phyloP scores from a whole-genome alignment of 2,888 invertebrate genomes.

The Sylvicola cinctus region DNA sequence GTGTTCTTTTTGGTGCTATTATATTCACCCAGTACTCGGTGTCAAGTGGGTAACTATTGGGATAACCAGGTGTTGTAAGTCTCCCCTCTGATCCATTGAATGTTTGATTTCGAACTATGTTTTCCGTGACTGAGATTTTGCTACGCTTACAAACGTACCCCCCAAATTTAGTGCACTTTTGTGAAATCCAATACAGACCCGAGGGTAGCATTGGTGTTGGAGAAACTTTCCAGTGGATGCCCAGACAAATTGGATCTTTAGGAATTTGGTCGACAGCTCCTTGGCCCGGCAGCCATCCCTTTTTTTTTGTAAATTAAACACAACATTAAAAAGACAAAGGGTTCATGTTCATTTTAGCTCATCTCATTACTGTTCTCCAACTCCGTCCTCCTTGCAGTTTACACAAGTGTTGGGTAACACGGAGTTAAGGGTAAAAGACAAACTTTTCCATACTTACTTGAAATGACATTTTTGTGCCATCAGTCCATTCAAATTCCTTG shows the following conservation, averaged over 20 bases:
- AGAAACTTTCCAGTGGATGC: conserved; percentile 44
- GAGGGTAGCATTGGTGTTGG: conserved; percentile 42
- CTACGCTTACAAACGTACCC: conserved; percentile 45
- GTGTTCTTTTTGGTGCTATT: conserved; percentile 38
- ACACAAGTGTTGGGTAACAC: background rate
- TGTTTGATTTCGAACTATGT: conserved; percentile 36
- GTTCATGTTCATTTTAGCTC: too few species aligned
- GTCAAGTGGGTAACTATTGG: conserved; percentile 48
- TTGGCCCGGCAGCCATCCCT: conserved; percentile 40
- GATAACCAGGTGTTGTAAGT: conserved; percentile 47
- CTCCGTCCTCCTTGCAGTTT: too few species aligned
- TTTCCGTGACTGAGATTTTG: conserved; percentile 22
- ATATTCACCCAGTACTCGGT: conserved; percentile 49
- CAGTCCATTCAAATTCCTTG: conserved; percentile 39
- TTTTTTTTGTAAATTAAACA: background rate
- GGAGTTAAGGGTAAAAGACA: too few species aligned
- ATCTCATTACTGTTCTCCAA: too few species aligned
- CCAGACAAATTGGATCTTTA: conserved; percentile 26
- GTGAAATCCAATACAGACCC: conserved; percentile 48
- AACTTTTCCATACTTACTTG: conserved; percentile 23
- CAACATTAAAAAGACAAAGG: background rate
- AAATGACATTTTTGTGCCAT: conserved; percentile 37
- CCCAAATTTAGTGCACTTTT: conserved; percentile 39
- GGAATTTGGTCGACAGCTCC: conserved; percentile 20
- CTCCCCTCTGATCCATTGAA: conserved; percentile 41